Evolutionary conservation across 1,140 invertebrate genomes (phyloP).

Genomic region (Diorhabda elongata): DNA sequence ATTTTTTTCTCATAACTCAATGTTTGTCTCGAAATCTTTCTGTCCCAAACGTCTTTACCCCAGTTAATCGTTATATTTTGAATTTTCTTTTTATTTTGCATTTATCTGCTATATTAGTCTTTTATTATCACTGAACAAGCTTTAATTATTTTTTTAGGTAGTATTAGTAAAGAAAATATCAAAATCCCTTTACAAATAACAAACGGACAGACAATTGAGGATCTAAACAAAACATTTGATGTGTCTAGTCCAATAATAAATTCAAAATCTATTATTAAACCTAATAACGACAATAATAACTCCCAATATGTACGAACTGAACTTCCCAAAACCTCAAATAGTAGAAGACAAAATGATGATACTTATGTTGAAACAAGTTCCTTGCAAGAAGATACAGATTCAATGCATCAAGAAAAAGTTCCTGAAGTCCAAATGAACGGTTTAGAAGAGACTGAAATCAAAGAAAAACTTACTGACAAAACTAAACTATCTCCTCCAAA

Average conservation of each 20-base stretch:
- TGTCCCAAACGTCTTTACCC: too few relatives aligned
- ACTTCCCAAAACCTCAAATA: background rate
- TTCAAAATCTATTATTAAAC: slow-evolving; percentile 14
- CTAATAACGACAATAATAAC: background rate
- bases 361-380: slow-evolving; percentile 39
- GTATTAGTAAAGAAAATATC: background rate
- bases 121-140: background rate
- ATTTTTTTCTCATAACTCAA: too few relatives aligned
- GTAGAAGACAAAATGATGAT: slow-evolving; percentile 30
- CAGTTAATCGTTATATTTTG: too few relatives aligned
- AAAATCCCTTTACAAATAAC: background rate
- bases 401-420: slow-evolving; percentile 8
- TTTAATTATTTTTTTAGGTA: background rate
- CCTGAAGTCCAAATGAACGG: slow-evolving; percentile 12
- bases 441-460: slow-evolving; percentile 10
- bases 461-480: slow-evolving; percentile 25
- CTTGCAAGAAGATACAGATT: slow-evolving; percentile 34
- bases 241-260: slow-evolving; percentile 18
- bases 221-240: slow-evolving; percentile 24
- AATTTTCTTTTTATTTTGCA: too few relatives aligned
- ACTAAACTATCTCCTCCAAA: slow-evolving; percentile 29
- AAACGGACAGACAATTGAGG: background rate
- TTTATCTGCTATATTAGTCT: background rate
- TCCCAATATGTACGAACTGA: slow-evolving; percentile 5
- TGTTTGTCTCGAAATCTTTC: too few relatives aligned